Conservation (phyloP, 2,113 vertebrate species). For the Ceratotherium simum region DNA sequence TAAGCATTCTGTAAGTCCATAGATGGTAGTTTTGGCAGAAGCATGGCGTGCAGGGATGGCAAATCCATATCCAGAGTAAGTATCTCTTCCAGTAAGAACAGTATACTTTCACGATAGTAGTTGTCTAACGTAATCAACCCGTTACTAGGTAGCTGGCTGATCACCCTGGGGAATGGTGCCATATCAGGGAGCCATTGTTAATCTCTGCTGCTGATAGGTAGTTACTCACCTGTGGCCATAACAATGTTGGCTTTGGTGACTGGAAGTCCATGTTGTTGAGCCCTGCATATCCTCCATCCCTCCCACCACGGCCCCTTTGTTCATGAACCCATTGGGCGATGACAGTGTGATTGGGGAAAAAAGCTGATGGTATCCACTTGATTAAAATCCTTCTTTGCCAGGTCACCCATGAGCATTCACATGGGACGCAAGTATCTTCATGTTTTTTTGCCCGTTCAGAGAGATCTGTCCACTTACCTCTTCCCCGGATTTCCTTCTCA, state of each 20-base stretch:
- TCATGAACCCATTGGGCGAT: background rate
- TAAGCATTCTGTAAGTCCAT: background rate
- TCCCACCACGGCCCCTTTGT: background rate
- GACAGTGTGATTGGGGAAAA: background rate
- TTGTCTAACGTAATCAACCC: background rate
- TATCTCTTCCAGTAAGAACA: background rate
- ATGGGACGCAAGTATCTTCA: background rate
- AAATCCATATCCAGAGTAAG: background rate
- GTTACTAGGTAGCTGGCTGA: background rate
- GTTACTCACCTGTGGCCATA: background rate
- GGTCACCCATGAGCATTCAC: background rate
- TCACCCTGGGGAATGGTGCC: background rate
- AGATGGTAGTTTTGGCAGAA: background rate
- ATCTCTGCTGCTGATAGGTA: background rate
- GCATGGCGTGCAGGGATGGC: background rate
- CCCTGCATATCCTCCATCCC: background rate
- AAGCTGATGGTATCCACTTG: background rate
- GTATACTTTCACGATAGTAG: background rate
- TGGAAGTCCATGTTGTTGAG: background rate
- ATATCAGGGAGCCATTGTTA: background rate
- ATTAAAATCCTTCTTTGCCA: background rate
- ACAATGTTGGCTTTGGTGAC: background rate
- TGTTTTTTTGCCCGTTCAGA: background rate
- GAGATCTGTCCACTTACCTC: background rate
- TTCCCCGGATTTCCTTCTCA: background rate